Base-by-base conservation (phyloP, 2,888 invertebrate species). In the Andricus quercusramuli region DNA sequence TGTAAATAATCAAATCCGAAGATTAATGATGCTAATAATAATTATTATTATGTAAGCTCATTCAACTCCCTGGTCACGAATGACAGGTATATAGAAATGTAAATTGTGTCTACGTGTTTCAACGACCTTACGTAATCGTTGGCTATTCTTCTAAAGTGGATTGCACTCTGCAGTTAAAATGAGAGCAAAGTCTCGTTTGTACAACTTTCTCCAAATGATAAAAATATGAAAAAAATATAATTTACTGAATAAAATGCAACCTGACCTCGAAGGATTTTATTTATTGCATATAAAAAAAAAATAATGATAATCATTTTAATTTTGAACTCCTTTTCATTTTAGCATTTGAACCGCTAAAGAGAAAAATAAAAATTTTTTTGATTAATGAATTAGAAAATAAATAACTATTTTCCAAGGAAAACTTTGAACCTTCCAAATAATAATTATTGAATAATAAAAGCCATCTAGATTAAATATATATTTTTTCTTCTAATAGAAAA, bases 131-230 rank as follows among this genome's bases (percentile, higher is more conserved):
- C 70, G 56, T 51, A 51, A 74, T 74, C 32, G 29, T 56, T 74
- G 51, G 37, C 74, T 56, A 74, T 74, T 74, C 70, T 51, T 74
- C 74, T 74, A 59, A 74, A 56, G 51, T 32, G 32, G 56, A 74
- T 56, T 67, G 67, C 41, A 37, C n/a, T 51, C 56, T 67, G 67
- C 41, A 37, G n/a, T 51, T 37, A 56, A 56, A 74, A 74, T n/a
- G 56, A 56, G 74, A 74, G 32, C 56, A 74, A 74, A 74, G 74
- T 74, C 56, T 32, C 15, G 13, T 56, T 37, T 37, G n/a, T 32
- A 37, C 29, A 74, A 74, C 74, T 74, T 74, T 74, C 74, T 74
- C 74, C 32, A 56, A 51, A 70, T 51, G 44, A 9, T 47, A 47
- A 47, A 15, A 56, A n/a, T n/a, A 3, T 9, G 9, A 11, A 17